Base-by-base conservation (phyloP, 1,140 invertebrate genomes). In the Drosophila bocki region DNA sequence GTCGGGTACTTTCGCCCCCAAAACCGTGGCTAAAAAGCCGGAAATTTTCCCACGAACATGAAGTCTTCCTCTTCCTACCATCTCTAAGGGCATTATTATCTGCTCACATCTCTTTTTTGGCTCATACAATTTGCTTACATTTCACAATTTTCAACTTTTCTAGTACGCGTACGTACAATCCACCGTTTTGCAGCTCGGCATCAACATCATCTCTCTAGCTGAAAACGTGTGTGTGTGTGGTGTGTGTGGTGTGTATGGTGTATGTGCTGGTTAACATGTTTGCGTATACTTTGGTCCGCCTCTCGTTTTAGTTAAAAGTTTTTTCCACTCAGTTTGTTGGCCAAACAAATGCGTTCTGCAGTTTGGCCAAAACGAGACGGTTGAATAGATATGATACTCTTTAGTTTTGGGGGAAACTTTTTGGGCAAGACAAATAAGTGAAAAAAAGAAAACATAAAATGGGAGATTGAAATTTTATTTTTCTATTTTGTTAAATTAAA, bases 71-170 rank as follows among this genome's bases (percentile, higher is more conserved):
- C 6, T 1, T 5, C 29, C 1, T 29, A 4, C 29, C 42, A 56
- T 54, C 35, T 50, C 35, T 48, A 41, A 8, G 51, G 22, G 44
- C 42, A 58, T 68, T 59, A 58, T 68, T 59, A 60, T 75, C 58
- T 58, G 32, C 51, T 39, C 32, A n/a, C 53, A 47, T 65, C 62
- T 56, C 17, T 47, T 8, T 51, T 11, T 51, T 51, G 42, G 71
- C 61, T 41, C 37, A 44, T 57, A 74, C 78, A 84, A 75, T 75
- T 88, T 80, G 83, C 83, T 87, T 80, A 88, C 64, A 71, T 80
- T 80, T 87, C 80, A 64, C 44, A 88, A 80, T 83, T 77, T 88
- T 77, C 61, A 67, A 57, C 65, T 42, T 75, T 64, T 50, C 61
- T 58, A 56, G 45, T 17, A n/a, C 37, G 37, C 51, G 33, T 54